Conservation (phyloP, 2,888 invertebrate genomes). For the Schizotus pectinicornis region DNA sequence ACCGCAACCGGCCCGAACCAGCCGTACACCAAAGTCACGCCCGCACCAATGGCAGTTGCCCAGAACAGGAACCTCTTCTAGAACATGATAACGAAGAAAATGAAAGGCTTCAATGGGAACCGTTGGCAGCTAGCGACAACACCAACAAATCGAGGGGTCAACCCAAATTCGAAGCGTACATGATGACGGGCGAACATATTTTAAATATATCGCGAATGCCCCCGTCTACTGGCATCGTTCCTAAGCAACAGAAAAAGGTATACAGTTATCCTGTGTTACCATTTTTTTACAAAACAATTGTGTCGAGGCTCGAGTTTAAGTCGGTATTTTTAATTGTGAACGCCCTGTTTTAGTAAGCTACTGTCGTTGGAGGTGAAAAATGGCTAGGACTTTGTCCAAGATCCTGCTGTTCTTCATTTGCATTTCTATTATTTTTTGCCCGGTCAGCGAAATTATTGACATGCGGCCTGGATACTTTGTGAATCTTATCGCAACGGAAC, state of each 20-base stretch:
- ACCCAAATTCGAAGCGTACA: constrained; percentile 87
- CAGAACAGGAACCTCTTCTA: constrained; percentile 59
- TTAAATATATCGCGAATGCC: constrained; percentile 88
- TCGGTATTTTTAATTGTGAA: no score
- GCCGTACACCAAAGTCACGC: constrained; percentile 52
- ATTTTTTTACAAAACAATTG: no score
- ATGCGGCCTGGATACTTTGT: no score
- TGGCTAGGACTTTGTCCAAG: not conserved
- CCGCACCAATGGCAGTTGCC: constrained; percentile 63
- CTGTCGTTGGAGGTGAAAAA: no score
- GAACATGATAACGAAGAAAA: constrained; percentile 55
- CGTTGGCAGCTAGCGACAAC: constrained; percentile 57
- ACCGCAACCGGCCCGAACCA: constrained; percentile 53
- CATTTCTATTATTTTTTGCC: no score
- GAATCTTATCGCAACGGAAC: no score
- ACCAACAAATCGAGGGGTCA: constrained; percentile 34
- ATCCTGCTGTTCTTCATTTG: not conserved
- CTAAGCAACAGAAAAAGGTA: constrained; percentile 66
- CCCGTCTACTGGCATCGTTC: constrained; percentile 67
- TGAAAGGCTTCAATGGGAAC: constrained; percentile 63
- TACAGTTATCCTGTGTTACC: constrained; percentile 44
- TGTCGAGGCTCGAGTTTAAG: no score
- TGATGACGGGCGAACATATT: constrained; percentile 98
- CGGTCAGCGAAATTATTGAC: not conserved
- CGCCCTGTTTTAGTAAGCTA: no score